Evolutionary conservation across 2,797 vertebrate genomes (phyloP).

Genomic region (Nasua narica): DNA sequence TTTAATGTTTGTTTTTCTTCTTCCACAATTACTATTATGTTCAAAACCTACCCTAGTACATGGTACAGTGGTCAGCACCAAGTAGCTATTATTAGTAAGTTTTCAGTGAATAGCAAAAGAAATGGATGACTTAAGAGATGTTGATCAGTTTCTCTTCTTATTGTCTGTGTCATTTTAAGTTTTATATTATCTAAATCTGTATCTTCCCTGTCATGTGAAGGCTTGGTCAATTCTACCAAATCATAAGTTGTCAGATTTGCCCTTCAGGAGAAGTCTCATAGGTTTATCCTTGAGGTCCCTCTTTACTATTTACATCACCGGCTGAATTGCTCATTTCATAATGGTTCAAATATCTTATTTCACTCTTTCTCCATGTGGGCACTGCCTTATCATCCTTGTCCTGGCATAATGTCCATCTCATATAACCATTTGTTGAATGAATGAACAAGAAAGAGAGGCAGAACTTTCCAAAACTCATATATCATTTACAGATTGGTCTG

Average conservation of each 20-base stretch:
- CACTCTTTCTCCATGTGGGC: background rate
- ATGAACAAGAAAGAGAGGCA: background rate
- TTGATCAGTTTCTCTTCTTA: background rate
- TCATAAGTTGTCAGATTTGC: background rate
- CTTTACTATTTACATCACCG: background rate
- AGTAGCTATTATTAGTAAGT: background rate
- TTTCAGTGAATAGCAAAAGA: background rate
- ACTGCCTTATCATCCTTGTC: background rate
- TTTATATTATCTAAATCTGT: background rate
- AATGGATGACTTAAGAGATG: background rate
- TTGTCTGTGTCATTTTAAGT: background rate
- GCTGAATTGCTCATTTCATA: background rate
- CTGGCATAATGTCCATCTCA: background rate
- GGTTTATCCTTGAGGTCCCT: background rate
- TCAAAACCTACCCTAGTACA: background rate
- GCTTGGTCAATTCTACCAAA: background rate
- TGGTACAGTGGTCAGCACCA: background rate
- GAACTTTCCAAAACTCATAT: background rate
- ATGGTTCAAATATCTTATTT: background rate
- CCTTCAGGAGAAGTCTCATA: background rate
- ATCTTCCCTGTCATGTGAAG: background rate
- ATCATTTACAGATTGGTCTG: background rate
- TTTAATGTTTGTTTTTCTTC: background rate
- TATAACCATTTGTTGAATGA: background rate
- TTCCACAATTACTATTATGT: background rate